Conservation (phyloP, 2,888 invertebrate genomes). For the Catocala nupta region DNA sequence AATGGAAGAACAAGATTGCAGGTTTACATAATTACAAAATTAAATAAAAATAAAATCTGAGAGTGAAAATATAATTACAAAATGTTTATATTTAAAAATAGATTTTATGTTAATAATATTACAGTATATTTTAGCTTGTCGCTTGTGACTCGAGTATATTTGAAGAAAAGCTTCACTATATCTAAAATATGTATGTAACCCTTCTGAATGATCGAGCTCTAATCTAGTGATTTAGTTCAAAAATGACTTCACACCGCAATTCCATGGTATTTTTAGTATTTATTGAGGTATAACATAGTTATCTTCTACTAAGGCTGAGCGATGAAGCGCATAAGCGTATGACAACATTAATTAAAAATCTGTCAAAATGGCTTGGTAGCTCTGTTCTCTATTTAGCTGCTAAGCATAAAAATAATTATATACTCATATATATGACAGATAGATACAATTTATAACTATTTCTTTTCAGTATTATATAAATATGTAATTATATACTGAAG, state of each 20-base stretch:
- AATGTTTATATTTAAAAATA: constrained; percentile 11
- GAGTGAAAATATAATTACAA: constrained; percentile 13
- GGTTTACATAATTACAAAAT: constrained; percentile 4
- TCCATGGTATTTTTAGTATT: constrained; percentile 1
- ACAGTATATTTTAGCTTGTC: constrained; percentile 11
- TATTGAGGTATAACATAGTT: constrained; percentile 12
- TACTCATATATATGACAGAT: no score
- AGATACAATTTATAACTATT: no score
- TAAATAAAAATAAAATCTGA: constrained; percentile 7
- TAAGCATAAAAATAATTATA: no score
- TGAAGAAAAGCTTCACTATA: constrained; percentile 18
- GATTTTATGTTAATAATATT: constrained; percentile 2
- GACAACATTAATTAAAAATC: no score
- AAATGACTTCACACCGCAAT: constrained; percentile 21
- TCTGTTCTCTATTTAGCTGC: no score
- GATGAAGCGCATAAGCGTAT: no score
- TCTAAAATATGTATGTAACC: constrained; percentile 36
- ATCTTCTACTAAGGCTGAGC: not conserved
- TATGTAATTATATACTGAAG: no score
- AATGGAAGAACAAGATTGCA: constrained; percentile 43
- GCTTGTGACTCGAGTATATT: constrained; percentile 47
- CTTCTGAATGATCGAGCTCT: constrained; percentile 25
- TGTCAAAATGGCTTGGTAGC: no score
- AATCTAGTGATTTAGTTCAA: constrained; percentile 28
- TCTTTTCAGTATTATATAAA: no score